Evolutionary conservation across 2,797 vertebrate species (phyloP).

Genomic region (Zalophus californianus): DNA sequence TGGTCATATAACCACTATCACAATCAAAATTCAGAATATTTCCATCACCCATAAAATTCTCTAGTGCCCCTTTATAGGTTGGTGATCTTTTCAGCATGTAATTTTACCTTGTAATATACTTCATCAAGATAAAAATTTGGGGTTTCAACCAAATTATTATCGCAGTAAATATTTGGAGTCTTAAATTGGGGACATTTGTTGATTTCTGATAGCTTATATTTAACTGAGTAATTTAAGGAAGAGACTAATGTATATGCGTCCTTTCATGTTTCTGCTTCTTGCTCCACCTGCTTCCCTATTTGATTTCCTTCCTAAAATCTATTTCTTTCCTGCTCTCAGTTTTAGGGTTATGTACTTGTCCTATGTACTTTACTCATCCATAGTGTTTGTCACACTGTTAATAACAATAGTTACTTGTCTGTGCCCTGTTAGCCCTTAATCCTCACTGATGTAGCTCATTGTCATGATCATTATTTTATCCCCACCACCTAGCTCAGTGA

Average conservation of each 20-base stretch:
- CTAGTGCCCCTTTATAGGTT: neutral
- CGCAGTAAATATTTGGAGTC: neutral
- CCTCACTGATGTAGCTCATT: neutral
- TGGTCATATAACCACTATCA: neutral
- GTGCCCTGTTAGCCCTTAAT: neutral
- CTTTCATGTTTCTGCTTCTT: neutral
- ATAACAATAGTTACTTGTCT: neutral
- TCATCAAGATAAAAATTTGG: neutral
- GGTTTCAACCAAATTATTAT: slow-evolving; percentile 1
- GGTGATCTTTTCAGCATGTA: neutral
- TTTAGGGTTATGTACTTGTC: neutral
- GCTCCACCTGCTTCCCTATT: neutral
- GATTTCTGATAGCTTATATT: slow-evolving; percentile 29
- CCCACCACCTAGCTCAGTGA: neutral
- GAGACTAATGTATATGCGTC: neutral
- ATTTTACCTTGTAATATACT: neutral
- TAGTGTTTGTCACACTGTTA: neutral
- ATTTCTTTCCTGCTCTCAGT: neutral
- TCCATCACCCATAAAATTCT: neutral
- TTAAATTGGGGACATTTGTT: slow-evolving; percentile 13
- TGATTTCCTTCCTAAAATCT: slow-evolving; percentile 1
- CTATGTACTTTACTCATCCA: neutral
- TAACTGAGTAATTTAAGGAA: slow-evolving; percentile 17
- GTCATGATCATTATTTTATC: neutral
- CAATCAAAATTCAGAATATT: slow-evolving; percentile 19